These are phyloP conservation scores for Apaloderma vittatum DNA, from an alignment of 2,113 vertebrate genomes.

Conservation along the genomic window DNA sequence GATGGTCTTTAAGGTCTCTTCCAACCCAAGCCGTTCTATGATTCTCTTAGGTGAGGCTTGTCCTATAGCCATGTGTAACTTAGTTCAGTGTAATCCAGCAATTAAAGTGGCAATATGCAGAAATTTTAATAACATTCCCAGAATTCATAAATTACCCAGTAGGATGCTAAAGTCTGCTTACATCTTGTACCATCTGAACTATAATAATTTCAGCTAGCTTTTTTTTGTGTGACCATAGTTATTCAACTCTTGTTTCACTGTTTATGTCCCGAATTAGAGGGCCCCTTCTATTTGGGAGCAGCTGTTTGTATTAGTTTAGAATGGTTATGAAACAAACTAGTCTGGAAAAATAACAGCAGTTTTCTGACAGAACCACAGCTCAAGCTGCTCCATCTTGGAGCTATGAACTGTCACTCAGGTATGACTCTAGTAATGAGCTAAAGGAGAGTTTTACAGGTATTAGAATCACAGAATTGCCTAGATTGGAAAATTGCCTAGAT, in stretches of 20 bases:
- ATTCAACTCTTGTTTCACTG: background rate
- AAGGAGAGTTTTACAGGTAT: background rate
- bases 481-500: no score
- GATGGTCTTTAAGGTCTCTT: no score
- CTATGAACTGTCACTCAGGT: background rate
- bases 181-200: background rate
- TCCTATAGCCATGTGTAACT: background rate
- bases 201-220: background rate
- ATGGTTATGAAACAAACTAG: background rate
- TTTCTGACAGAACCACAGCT: background rate
- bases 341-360: background rate
- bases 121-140: background rate
- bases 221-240: background rate
- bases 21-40: no score
- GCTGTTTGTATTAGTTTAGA: background rate
- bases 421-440: background rate
- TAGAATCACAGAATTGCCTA: background rate
- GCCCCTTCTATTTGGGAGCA: background rate
- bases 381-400: background rate
- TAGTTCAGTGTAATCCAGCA: background rate
- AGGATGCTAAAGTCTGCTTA: background rate
- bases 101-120: background rate
- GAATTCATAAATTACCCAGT: background rate
- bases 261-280: background rate
- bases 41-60: background rate